Base-by-base conservation (phyloP, 1,140 invertebrate genomes). In the Bradynema listronoti region DNA sequence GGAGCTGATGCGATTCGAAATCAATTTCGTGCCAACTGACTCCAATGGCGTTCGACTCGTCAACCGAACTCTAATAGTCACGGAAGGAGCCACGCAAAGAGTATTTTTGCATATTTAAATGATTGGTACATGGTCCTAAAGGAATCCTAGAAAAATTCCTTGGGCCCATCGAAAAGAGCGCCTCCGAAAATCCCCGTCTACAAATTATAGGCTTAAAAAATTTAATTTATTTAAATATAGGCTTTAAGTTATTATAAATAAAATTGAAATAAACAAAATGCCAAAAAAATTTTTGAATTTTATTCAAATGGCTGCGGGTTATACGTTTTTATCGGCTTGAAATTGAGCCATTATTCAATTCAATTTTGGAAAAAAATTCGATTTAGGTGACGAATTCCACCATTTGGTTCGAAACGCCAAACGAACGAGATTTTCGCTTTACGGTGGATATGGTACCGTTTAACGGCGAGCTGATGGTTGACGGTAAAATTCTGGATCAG, bases 361-460 rank as follows among this genome's bases (percentile, higher is more conserved):
- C n/a, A n/a, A n/a, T n/a, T n/a, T n/a, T n/a, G n/a, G n/a, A n/a
- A n/a, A n/a, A n/a, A n/a, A n/a, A n/a, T n/a, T n/a, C n/a, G 11
- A 16, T 59, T 57, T 54, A 75, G 73, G 70, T 77, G 25, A 78
- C 69, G n/a, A 69, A 71, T 34, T 58, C 62, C 16, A 73, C 77
- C 11, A 39, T 77, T 6, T 71, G 62, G 47, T 43, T 77, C 9
- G 62, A 76, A 29, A 75, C 75, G 4, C 49, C 75, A 2, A 75
- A 77, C 47, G 75, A 68, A 39, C 65, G 33, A 22, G 62, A 67
- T 22, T 77, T 78, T 51, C 45, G 55, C 22, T 77, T 78, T 36
- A 65, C 56, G 11, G 42, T 76, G 11, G 63, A 51, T 33, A 39
- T 75, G 1, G 52, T 66, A 22, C 73, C 74, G 1, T 51, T 62